These are phyloP conservation scores for Saguinus midas DNA, from an alignment of 2,113 vertebrate species.

Conservation along the genomic window DNA sequence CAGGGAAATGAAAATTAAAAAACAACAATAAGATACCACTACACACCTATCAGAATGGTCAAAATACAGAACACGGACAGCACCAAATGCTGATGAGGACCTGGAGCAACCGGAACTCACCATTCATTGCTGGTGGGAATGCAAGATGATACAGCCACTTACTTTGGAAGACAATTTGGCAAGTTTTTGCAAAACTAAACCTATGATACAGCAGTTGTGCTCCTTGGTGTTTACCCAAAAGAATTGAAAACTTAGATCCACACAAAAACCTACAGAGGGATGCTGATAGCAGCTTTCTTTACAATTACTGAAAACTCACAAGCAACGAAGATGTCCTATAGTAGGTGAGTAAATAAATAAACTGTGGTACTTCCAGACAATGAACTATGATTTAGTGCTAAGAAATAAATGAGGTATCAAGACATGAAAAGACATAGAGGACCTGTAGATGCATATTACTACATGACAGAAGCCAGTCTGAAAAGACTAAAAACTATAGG, in stretches of 20 bases:
- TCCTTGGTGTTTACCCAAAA: background rate
- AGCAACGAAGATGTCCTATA: background rate
- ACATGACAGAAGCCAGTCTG: background rate
- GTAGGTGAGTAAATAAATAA: background rate
- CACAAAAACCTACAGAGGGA: background rate
- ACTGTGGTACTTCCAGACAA: background rate
- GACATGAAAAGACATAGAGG: background rate
- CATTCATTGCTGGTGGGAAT: background rate
- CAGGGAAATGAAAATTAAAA: background rate
- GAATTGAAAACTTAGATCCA: background rate
- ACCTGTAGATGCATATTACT: background rate
- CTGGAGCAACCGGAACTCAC: background rate
- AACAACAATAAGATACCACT: background rate
- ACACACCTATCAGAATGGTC: background rate
- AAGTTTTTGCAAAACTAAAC: background rate
- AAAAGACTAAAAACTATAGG: background rate
- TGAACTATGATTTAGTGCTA: background rate
- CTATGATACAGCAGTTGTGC: background rate
- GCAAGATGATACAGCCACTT: background rate
- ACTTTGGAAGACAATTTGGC: background rate
- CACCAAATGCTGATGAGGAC: background rate
- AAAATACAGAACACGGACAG: background rate
- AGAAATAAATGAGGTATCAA: background rate
- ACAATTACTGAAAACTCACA: background rate
- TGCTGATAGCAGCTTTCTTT: background rate